Evolutionary conservation across 2,888 invertebrate species (phyloP).

Genomic region (Euclidia mi): DNA sequence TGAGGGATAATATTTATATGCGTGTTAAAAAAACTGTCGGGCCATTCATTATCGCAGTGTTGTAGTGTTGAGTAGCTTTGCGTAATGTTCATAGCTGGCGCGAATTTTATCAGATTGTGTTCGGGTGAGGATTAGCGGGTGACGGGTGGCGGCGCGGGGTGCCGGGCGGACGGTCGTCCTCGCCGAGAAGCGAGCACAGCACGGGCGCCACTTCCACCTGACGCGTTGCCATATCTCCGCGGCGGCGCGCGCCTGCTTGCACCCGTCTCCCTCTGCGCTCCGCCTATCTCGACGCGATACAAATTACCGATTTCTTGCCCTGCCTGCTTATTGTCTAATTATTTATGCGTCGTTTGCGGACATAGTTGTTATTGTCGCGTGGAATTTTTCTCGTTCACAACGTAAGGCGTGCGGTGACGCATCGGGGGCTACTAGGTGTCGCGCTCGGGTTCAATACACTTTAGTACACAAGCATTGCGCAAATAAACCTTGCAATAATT

Average conservation of each 20-base stretch:
- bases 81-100: conserved; percentile 89
- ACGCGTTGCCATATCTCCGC: conserved; percentile 88
- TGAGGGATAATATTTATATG: conserved; percentile 75
- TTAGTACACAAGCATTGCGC: conserved; percentile 42
- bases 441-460: conserved; percentile 85
- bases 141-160: conserved; percentile 70
- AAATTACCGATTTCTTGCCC: conserved; percentile 89
- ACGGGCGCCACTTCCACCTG: conserved; percentile 88
- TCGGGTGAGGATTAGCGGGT: conserved; percentile 87
- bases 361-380: conserved; percentile 78
- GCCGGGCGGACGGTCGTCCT: conserved; percentile 79
- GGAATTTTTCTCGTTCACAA: conserved; percentile 79
- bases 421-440: conserved; percentile 76
- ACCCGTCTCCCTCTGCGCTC: conserved; percentile 83
- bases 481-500: conserved; percentile 35
- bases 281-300: conserved; percentile 87
- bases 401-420: conserved; percentile 75
- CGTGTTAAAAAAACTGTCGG: conserved; percentile 74
- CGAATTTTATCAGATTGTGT: conserved; percentile 90
- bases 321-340: conserved; percentile 89
- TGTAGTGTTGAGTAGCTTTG: conserved; percentile 86
- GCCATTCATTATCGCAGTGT: conserved; percentile 86
- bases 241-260: conserved; percentile 83
- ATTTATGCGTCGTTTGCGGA: conserved; percentile 86
- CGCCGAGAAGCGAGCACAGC: conserved; percentile 75